These are phyloP conservation scores for Cephus spinipes DNA, from an alignment of 2,888 invertebrate genomes.

Conservation along the genomic window DNA sequence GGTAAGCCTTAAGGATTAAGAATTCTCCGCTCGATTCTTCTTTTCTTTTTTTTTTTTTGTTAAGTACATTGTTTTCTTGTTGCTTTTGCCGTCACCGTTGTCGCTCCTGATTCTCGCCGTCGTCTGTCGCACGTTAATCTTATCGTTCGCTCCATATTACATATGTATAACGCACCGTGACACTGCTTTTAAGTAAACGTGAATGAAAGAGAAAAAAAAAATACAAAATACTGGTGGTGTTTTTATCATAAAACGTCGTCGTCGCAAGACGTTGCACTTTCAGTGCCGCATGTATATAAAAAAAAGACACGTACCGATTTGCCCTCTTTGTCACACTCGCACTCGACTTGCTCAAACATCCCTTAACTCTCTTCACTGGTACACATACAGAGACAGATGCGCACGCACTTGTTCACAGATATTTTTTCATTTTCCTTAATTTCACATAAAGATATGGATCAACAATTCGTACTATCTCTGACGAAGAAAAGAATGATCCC, in stretches of 20 bases:
- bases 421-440: not conserved
- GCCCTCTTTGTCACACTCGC: slow-evolving; percentile 8
- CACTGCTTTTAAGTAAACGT: slow-evolving; percentile 59
- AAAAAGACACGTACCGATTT: slow-evolving; percentile 10
- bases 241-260: not conserved
- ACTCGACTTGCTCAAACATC: not conserved
- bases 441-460: not conserved
- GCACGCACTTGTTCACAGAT: not conserved
- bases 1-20: slow-evolving; percentile 18
- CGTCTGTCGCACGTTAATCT: not conserved
- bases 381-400: not conserved
- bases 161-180: slow-evolving; percentile 41
- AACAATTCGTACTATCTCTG: not conserved
- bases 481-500: not conserved
- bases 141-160: not conserved
- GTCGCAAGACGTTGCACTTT: slow-evolving; percentile 15
- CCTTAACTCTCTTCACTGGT: not conserved
- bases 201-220: slow-evolving; percentile 33
- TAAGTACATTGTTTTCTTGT: slow-evolving; percentile 61
- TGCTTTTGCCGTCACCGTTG: not conserved
- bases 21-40: slow-evolving; percentile 41
- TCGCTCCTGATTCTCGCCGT: not conserved
- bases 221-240: slow-evolving; percentile 60
- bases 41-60: slow-evolving; percentile 33
- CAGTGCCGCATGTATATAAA: slow-evolving; percentile 7